These are phyloP conservation scores for Brachionichthys hirsutus DNA, from an alignment of 2,113 vertebrate species.

Conservation along the genomic window DNA sequence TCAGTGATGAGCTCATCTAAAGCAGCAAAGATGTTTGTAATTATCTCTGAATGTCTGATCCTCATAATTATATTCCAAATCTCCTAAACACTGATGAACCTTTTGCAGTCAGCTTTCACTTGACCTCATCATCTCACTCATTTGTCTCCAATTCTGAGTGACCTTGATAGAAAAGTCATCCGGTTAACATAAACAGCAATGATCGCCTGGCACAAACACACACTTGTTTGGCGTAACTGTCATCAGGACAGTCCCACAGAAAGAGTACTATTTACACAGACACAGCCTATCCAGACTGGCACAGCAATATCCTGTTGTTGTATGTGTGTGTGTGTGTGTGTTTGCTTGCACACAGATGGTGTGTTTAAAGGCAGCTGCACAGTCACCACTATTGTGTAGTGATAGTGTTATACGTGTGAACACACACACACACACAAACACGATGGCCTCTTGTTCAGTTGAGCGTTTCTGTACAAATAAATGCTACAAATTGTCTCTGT, in stretches of 20 bases:
- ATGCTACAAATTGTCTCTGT: conserved; percentile 52
- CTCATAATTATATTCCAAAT: conserved; percentile 8
- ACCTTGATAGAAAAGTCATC: conserved; percentile 16
- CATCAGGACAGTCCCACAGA: conserved; percentile 39
- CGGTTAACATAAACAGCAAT: conserved; percentile 40
- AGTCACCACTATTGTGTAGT: conserved; percentile 57
- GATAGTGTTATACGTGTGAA: conserved; percentile 33
- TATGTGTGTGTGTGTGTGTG: conserved; percentile 20
- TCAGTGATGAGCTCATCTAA: too few species aligned
- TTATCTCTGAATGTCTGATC: conserved; percentile 3
- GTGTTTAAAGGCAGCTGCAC: conserved; percentile 64
- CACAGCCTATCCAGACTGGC: conserved; percentile 29
- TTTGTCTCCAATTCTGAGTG: conserved; percentile 9
- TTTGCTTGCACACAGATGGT: conserved; percentile 54
- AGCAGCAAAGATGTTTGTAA: background rate
- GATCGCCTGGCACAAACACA: conserved; percentile 28
- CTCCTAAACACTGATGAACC: background rate
- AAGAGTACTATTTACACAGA: conserved; percentile 47
- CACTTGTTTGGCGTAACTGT: conserved; percentile 43
- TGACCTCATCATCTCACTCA: conserved; percentile 20
- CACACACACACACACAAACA: conserved; percentile 15
- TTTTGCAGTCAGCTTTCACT: conserved; percentile 12
- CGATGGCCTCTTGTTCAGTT: conserved; percentile 34
- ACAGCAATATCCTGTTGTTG: conserved; percentile 57
- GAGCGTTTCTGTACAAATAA: conserved; percentile 34